Conservation (phyloP, 1,140 invertebrate genomes). For the Ips typographus region DNA sequence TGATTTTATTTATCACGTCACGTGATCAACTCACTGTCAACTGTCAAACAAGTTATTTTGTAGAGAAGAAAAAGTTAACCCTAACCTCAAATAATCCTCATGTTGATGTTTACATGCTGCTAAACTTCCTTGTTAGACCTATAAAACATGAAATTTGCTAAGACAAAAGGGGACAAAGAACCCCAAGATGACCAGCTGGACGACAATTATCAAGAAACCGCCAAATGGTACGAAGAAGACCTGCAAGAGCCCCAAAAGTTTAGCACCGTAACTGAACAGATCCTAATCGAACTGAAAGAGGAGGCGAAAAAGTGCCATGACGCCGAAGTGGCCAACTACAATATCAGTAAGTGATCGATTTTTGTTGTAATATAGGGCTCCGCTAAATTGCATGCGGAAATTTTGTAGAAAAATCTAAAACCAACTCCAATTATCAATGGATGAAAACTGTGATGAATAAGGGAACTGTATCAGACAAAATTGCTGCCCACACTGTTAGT, state of each 20-base stretch:
- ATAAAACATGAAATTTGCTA: slow-evolving; percentile 20
- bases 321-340: slow-evolving; percentile 53
- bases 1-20: no score
- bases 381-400: no score
- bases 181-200: not conserved
- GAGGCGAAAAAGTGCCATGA: slow-evolving; percentile 63
- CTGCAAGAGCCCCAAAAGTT: slow-evolving; percentile 45
- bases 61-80: no score
- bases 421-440: slow-evolving; percentile 67
- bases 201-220: slow-evolving; percentile 28
- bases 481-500: slow-evolving; percentile 79
- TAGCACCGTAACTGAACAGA: slow-evolving; percentile 53
- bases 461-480: slow-evolving; percentile 82
- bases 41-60: no score
- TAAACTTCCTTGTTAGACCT: not conserved
- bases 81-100: no score
- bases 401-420: slow-evolving; percentile 55
- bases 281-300: slow-evolving; percentile 58
- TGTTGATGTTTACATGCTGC: no score
- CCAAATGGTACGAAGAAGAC: slow-evolving; percentile 41
- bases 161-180: slow-evolving; percentile 11
- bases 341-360: slow-evolving; percentile 53
- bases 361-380: no score
- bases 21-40: no score
- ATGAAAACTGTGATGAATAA: slow-evolving; percentile 76